Percentiles rank a stretch among this genome's conserved stretches.
Evolutionary conservation across 2,113 vertebrate species (phyloP).

Genomic region (Neodontobutis hainanensis): DNA sequence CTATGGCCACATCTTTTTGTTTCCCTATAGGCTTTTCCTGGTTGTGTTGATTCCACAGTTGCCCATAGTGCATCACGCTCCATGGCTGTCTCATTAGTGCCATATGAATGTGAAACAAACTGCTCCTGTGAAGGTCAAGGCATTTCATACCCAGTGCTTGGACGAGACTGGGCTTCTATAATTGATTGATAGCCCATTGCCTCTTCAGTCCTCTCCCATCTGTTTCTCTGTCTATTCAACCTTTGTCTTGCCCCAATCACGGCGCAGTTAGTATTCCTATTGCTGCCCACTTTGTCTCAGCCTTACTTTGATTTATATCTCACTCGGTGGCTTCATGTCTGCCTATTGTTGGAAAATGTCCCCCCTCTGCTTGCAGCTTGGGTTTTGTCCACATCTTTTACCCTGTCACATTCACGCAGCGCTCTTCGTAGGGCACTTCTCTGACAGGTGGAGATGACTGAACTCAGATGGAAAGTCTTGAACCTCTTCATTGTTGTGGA

Average conservation of each 20-base stretch:
- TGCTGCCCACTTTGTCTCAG: neutral
- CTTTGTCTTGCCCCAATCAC: slow-evolving; percentile 10
- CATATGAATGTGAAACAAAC: slow-evolving; percentile 11
- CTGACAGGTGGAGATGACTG: neutral
- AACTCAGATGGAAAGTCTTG: neutral
- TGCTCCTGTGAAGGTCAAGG: slow-evolving; percentile 44
- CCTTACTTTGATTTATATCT: slow-evolving; percentile 14
- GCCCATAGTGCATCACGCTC: slow-evolving; percentile 7
- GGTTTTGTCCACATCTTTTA: neutral
- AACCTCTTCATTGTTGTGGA: neutral
- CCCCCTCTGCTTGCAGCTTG: neutral
- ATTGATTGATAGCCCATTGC: slow-evolving; percentile 37
- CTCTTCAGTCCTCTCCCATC: slow-evolving; percentile 10
- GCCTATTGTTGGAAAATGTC: neutral
- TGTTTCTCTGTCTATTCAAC: slow-evolving; percentile 6
- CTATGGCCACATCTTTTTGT: neutral
- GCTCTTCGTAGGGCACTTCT: neutral
- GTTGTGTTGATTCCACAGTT: neutral
- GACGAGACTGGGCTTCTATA: slow-evolving; percentile 19
- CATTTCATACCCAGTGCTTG: slow-evolving; percentile 25
- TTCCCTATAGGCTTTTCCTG: neutral
- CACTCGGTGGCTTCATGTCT: neutral
- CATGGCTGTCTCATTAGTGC: slow-evolving; percentile 33
- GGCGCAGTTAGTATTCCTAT: slow-evolving; percentile 1
- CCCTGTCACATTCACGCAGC: neutral